Percentiles rank a stretch among this genome's conserved stretches.
These are phyloP conservation scores for Phytoseiulus persimilis DNA, from an alignment of 2,888 invertebrate genomes.

Conservation along the genomic window DNA sequence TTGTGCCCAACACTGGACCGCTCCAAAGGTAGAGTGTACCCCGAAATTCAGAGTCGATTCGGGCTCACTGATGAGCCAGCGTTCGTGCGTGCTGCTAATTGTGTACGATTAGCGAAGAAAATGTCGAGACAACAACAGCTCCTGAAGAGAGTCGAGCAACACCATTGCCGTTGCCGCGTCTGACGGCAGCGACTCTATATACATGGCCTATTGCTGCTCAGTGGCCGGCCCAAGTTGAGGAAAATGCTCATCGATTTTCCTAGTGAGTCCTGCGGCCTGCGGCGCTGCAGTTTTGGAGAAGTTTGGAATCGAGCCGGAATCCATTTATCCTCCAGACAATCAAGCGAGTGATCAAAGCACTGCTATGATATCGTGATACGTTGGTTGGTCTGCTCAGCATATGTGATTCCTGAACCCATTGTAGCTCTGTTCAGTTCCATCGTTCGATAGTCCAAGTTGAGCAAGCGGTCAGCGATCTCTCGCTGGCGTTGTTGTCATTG, in stretches of 20 bases:
- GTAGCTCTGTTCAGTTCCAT: background rate
- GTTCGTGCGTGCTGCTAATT: background rate
- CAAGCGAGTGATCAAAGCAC: background rate
- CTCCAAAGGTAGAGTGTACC: background rate
- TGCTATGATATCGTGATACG: background rate
- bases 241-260: no score
- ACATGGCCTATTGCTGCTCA: background rate
- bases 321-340: no score
- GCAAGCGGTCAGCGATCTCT: constrained; percentile 5
- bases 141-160: background rate
- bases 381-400: background rate
- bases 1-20: background rate
- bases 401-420: background rate
- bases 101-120: background rate
- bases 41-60: background rate
- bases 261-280: no score
- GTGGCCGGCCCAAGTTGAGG: background rate
- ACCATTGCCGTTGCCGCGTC: background rate
- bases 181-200: background rate
- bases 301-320: no score
- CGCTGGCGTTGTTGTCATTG: background rate
- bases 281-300: no score
- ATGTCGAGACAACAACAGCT: background rate
- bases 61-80: background rate
- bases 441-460: background rate